Evolutionary conservation across 37 sponge, comb jelly and placozoan genomes (phyloP).

Genomic region (Bolinopsis microptera): DNA sequence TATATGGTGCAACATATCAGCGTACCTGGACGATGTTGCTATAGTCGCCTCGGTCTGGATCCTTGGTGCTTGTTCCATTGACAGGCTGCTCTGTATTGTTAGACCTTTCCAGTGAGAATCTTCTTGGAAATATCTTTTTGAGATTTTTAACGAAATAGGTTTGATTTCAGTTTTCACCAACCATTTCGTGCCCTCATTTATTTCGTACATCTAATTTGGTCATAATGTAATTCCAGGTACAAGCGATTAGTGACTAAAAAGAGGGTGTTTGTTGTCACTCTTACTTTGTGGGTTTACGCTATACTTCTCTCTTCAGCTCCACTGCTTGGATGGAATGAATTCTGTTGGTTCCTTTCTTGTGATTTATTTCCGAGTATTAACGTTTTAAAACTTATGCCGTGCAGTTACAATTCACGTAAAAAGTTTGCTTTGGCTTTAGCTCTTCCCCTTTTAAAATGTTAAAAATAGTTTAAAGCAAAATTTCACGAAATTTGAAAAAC

Average conservation of each 20-base stretch:
- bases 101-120: not conserved
- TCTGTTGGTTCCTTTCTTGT: not conserved
- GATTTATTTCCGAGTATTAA: not conserved
- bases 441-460: no score
- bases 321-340: not conserved
- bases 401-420: no score
- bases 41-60: not conserved
- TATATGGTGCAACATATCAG: not conserved
- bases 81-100: not conserved
- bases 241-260: not conserved
- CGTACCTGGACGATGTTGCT: not conserved
- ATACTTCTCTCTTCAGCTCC: not conserved
- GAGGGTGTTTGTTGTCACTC: not conserved
- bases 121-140: no score
- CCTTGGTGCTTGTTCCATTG: not conserved
- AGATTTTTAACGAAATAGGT: no score
- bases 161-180: no score
- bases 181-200: no score
- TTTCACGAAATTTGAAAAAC: no score
- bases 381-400: no score
- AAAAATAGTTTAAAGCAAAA: no score
- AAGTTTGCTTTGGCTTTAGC: no score
- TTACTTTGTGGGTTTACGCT: not conserved
- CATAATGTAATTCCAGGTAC: no score
- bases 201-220: no score